A percentile compares a stretch with the other conserved stretches of the same genome.
phyloP scores from a whole-genome alignment of 2,797 vertebrate genomes.

The Ispidina picta region DNA sequence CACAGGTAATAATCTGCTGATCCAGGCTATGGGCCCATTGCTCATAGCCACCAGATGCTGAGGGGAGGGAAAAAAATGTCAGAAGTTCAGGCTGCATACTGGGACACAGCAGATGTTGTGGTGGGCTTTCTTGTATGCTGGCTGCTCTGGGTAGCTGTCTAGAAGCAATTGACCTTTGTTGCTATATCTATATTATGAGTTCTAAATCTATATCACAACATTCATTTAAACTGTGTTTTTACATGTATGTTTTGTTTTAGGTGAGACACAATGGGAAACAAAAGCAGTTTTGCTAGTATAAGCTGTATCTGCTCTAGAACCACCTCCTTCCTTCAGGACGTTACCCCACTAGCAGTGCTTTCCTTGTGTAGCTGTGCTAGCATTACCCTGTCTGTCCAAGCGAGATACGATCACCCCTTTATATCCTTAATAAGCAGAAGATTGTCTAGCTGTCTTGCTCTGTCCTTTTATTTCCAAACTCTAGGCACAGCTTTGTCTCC shows the following conservation, averaged over 20 bases:
- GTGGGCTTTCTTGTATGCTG: background rate
- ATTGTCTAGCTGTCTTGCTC: background rate
- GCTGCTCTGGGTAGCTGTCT: background rate
- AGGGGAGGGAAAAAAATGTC: background rate
- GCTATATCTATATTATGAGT: background rate
- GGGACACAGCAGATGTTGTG: background rate
- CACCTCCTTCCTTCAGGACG: background rate
- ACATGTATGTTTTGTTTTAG: background rate
- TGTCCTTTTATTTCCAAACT: background rate
- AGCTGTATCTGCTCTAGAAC: background rate
- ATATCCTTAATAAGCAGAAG: background rate
- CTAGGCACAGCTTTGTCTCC: background rate
- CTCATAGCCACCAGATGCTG: rapidly evolving
- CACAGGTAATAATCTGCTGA: background rate
- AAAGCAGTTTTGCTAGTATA: background rate
- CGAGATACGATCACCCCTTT: background rate
- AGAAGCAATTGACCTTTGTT: background rate
- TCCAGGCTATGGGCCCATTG: background rate
- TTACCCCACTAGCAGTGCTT: background rate
- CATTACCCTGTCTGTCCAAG: background rate
- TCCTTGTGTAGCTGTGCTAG: rapidly evolving
- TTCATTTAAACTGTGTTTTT: background rate
- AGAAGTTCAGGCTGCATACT: background rate
- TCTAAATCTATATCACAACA: background rate
- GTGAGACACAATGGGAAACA: background rate